Base-by-base conservation (phyloP, 2,797 vertebrate species). In the Vultur gryphus region DNA sequence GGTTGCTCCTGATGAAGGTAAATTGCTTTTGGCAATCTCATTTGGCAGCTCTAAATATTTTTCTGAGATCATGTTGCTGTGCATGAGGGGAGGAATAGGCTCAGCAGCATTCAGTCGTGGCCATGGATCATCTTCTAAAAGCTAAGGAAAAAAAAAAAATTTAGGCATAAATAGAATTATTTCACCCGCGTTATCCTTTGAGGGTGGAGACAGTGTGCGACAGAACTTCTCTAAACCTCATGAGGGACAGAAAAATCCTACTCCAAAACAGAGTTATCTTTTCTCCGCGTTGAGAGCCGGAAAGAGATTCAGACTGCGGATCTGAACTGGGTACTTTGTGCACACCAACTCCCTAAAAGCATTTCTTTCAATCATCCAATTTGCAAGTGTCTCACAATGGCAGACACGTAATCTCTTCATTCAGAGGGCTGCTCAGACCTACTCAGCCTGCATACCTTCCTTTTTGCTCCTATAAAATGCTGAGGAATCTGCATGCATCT, bases 91-190 rank as follows among this genome's bases (percentile, higher is more conserved):
- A 97, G 98, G 98, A 79, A 98, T 9, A 29, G 98, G 93, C 89
- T 98, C 98, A 11, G 97, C 95, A 15, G 97, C 70, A 57, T 78
- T 98, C 87, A 97, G 92, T 19, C 97, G 97, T 61, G 98, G 97
- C 98, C 98, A 98, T 0, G 96, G 92, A 51, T 98, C 98, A 46
- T 98, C 98, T 66, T 98, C 98, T 58, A 95, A 58, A 35, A 97
- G 93, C 98, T 98, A 81, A 82, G 67, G 41, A 64, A 26, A 85
- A 86, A 71, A 24, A 48, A 75, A 28, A 54, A 59, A 54, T 39
- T 87, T 86, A 94, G 55, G 19, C 12, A 37, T 20, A 55, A 83
- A 85, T 31, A 9, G 0, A 11, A 31, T 55, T 31, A 62, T 49
- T 80, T 76, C 16, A 57, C 51, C 31, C 2, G 2, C 37, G 10